Evolutionary conservation across 2,113 vertebrate species (phyloP), one percentile per base, ranked within the genome.

Genomic region (Myxocyprinus asiaticus): DNA sequence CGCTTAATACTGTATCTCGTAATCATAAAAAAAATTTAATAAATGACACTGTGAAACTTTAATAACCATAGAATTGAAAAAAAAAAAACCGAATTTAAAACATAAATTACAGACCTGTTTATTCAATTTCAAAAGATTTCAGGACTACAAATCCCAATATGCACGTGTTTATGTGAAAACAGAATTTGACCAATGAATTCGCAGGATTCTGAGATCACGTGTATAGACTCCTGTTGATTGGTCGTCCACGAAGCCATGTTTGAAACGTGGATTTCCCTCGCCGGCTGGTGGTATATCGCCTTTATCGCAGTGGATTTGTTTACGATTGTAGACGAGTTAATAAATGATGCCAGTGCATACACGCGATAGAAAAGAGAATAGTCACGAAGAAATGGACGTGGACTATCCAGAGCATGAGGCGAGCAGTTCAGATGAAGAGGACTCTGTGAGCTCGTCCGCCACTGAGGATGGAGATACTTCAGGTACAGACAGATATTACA

Each of bases 401-500:
- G 97, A 99, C 82, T 97, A 95, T 56, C 94, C 94, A 4, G 96
- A 98, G 76, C 97, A 98, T 9, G 96, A 99, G 44, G 96, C 94
- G n/a, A 95, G 94, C 89, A 97, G 91, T 87, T 94, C 96, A 5
- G 96, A 98, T 68, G 97, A 99, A 67, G 97, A 98, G 81, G 97
- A 99, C 82, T 95, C 95, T 0, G 97, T 98, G 88, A 96, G 94
- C 85, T 95, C 96, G 2, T 97, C 96, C 0, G 95, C 96, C 33
- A 97, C 96, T 0, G 96, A 98, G 87, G 97, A 98, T 88, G 97
- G 96, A 76, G 96, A 98, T 84, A 98, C 94, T 88, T 98, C 97
- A 87, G 97, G 97, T 96, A 44, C 44, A 53, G 47, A 48, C 9
- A 2, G 4, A n/a, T 6, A 15, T n/a, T 17, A n/a, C 14, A 8